A percentile compares a stretch with the other conserved stretches of the same genome.
Evolutionary conservation across 2,113 vertebrate species (phyloP).

Genomic region (Cebus imitator): DNA sequence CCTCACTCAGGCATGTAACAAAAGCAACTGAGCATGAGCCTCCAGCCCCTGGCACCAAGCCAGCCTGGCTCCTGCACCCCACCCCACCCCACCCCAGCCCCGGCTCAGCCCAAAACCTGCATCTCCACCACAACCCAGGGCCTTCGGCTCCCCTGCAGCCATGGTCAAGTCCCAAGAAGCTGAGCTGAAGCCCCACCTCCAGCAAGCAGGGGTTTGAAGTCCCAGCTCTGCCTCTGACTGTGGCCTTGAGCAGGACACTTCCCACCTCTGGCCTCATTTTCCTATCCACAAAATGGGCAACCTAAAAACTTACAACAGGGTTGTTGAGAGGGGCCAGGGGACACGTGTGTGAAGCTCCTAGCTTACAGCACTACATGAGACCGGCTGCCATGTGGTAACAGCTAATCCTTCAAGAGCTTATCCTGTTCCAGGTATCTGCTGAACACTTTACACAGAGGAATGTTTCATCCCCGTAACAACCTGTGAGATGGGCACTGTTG

Average conservation of each 20-base stretch:
- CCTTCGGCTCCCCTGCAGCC: not conserved
- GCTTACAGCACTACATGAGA: not conserved
- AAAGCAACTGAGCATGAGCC: not conserved
- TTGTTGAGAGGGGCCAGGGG: not conserved
- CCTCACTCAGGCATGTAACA: rapidly evolving
- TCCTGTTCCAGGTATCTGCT: not conserved
- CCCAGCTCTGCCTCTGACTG: not conserved
- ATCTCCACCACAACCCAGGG: not conserved
- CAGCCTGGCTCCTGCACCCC: not conserved
- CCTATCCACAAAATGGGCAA: not conserved
- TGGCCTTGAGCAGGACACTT: not conserved
- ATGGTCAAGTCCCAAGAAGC: not conserved
- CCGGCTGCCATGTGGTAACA: not conserved
- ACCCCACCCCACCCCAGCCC: not conserved
- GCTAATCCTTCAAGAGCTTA: not conserved
- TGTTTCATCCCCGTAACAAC: not conserved
- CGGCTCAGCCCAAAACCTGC: not conserved
- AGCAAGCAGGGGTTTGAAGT: not conserved
- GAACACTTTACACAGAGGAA: too few relatives aligned
- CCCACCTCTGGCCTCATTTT: not conserved
- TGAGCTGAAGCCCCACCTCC: not conserved
- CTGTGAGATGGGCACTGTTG: not conserved
- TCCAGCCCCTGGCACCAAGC: not conserved
- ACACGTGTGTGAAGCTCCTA: not conserved
- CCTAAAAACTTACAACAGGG: not conserved